Evolutionary conservation across 2,797 vertebrate genomes (phyloP), one percentile per base, ranked within the genome.

Genomic region (Poeciliopsis paucimaculata): DNA sequence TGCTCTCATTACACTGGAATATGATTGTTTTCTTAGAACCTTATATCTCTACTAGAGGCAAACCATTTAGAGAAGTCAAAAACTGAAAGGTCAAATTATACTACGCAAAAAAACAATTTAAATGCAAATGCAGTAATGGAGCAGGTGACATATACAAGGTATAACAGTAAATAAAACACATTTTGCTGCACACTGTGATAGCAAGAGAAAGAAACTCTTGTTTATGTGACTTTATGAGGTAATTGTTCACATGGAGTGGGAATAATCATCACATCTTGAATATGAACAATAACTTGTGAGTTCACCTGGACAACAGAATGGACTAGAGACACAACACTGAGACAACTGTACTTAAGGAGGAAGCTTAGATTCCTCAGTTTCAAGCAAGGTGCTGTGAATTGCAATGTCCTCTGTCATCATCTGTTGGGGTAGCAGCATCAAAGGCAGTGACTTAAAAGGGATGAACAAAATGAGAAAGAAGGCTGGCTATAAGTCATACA

Each of bases 21-120:
- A 68, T 68, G 4, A 39, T 26, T 34, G 12, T 68, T 41, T 36
- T 36, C 34, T 31, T 43, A 41, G 10, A 41, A 43, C 20, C 64
- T 68, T 41, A 39, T 26, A 39, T 23, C 41, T 41, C 23, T 12
- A 43, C 1, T 43, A 1, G 23, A 6, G 20, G 36, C 8, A 47
- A 47, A 72, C 13, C 28, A 31, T 47, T 49, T 18, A 28, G 15
- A 72, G 39, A 72, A n/a, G 26, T 28, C 70, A 45, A 72, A 2
- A 46, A 10, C 41, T 45, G 70, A 72, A 47, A 72, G 26, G 43
- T 72, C 71, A 72, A 20, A 72, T 46, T 47, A 46, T n/a, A 47
- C 13, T 31, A 9, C 0, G 45, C 8, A 31, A 47, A 47, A 72
- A 34, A 13, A 13, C n/a, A 4, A 46, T 49, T 46, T 31, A 72